phyloP scores from a whole-genome alignment of 1,140 invertebrate species.

The Dufourea novaeangliae region DNA sequence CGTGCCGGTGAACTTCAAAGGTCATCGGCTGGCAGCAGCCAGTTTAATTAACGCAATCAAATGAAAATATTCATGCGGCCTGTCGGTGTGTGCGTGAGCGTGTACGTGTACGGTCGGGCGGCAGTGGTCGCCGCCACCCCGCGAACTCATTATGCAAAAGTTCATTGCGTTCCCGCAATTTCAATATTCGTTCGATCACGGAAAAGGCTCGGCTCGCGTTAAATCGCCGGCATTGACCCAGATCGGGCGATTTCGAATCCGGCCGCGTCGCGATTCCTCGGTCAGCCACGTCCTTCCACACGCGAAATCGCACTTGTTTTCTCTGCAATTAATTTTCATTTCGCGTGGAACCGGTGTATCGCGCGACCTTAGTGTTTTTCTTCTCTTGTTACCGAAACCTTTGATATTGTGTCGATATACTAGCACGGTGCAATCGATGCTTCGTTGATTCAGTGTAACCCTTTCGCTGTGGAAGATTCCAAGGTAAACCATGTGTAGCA shows the following conservation, averaged over 20 bases:
- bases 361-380: not conserved
- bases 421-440: no score
- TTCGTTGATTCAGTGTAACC: no score
- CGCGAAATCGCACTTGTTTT: not conserved
- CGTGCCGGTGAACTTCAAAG: slow-evolving; percentile 74
- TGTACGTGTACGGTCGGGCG: slow-evolving; percentile 8
- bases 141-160: slow-evolving; percentile 76
- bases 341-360: not conserved
- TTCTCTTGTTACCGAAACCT: no score
- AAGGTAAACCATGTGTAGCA: no score
- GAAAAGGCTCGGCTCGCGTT: slow-evolving; percentile 56
- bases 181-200: slow-evolving; percentile 68
- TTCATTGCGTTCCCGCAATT: slow-evolving; percentile 70
- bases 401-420: no score
- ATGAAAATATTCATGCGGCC: slow-evolving; percentile 76
- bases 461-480: no score
- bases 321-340: not conserved
- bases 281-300: not conserved
- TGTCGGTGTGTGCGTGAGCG: slow-evolving; percentile 38
- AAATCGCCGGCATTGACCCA: slow-evolving; percentile 70
- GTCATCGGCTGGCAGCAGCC: slow-evolving; percentile 71
- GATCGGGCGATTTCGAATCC: slow-evolving; percentile 31
- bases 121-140: slow-evolving; percentile 1
- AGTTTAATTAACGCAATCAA: slow-evolving; percentile 77
- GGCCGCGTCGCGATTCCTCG: not conserved